These are phyloP conservation scores for Leptinotarsa juncta DNA, from an alignment of 2,888 invertebrate genomes.

Conservation along the genomic window DNA sequence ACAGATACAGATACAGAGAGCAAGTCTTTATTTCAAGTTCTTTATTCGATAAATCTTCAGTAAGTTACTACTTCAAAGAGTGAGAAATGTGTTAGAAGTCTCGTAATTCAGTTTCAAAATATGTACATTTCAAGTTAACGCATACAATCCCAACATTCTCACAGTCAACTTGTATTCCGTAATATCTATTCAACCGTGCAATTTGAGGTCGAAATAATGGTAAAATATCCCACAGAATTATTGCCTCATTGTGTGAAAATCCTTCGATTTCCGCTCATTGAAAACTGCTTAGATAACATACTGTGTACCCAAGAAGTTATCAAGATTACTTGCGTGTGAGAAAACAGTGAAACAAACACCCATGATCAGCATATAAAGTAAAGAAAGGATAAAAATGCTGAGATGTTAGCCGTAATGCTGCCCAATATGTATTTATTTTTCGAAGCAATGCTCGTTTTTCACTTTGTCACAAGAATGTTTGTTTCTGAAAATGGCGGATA, in stretches of 20 bases:
- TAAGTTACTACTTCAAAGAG: too few species aligned
- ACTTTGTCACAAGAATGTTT: too few species aligned
- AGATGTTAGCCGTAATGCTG: background rate
- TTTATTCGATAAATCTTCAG: too few species aligned
- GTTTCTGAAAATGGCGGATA: too few species aligned
- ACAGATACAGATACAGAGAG: too few species aligned
- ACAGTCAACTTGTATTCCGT: background rate
- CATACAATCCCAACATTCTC: background rate
- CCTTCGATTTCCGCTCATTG: conserved; percentile 16
- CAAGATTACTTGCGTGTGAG: conserved; percentile 3
- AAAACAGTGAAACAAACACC: background rate
- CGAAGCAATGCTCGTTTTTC: background rate
- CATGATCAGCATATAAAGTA: background rate
- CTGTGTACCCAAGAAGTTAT: conserved; percentile 1
- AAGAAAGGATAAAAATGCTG: background rate
- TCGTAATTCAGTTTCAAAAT: too few species aligned
- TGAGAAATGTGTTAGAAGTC: too few species aligned
- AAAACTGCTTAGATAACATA: conserved; percentile 1
- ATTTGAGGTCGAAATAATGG: conserved; percentile 8
- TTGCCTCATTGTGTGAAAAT: conserved; percentile 7
- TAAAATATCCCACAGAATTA: conserved; percentile 19
- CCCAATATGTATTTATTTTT: background rate
- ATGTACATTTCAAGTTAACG: too few species aligned
- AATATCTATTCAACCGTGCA: conserved; percentile 13
- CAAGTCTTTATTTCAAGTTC: too few species aligned